A percentile compares a stretch with the other conserved stretches of the same genome.
phyloP scores from a whole-genome alignment of 2,888 invertebrate genomes.

The Bombylius major region DNA sequence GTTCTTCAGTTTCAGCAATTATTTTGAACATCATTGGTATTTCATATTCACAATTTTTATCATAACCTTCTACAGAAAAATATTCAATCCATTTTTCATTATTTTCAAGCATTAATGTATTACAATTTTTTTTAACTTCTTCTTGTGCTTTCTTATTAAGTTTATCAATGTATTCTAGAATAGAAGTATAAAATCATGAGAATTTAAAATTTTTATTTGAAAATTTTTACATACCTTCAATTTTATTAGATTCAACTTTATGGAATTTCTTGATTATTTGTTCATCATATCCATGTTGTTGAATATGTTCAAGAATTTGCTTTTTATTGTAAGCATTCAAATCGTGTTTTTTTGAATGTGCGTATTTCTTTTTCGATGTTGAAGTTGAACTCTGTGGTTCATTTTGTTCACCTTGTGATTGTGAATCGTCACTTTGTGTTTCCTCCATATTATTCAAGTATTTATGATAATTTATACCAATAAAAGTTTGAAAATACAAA shows the following conservation, averaged over 20 bases:
- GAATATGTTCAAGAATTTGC: background rate
- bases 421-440: too few species aligned
- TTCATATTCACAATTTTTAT: conserved; percentile 16
- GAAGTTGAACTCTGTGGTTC: too few species aligned
- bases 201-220: background rate
- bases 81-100: conserved; percentile 25
- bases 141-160: conserved; percentile 16
- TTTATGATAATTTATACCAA: too few species aligned
- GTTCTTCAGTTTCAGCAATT: background rate
- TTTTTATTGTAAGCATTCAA: conserved; percentile 1
- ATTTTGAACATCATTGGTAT: background rate
- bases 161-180: background rate
- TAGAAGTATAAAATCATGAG: background rate
- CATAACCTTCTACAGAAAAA: conserved; percentile 16
- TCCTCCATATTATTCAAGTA: too few species aligned
- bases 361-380: background rate
- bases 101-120: conserved; percentile 22
- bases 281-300: background rate
- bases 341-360: background rate
- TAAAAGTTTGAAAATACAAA: too few species aligned
- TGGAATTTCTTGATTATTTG: background rate
- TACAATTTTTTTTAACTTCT: conserved; percentile 22
- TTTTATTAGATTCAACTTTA: background rate
- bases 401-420: too few species aligned
- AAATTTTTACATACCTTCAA: background rate